phyloP scores from a whole-genome alignment of 2,797 vertebrate species.

The Mormyrus proboscirostris region DNA sequence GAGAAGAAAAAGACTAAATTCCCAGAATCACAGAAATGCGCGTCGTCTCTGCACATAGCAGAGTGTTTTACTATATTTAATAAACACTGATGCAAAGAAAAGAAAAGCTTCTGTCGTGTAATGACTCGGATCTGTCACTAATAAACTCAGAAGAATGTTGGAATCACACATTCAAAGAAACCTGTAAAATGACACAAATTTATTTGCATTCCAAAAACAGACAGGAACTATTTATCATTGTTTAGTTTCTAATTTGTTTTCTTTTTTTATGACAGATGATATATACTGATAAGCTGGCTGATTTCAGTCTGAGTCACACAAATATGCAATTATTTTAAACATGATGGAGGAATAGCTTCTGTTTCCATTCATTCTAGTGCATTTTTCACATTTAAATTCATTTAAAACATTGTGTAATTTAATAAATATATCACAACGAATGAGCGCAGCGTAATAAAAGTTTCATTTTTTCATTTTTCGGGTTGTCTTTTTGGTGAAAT shows the following conservation, averaged over 20 bases:
- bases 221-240: background rate
- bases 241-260: conserved; percentile 5
- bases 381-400: background rate
- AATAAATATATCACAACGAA: background rate
- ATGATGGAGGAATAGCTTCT: background rate
- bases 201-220: conserved; percentile 1
- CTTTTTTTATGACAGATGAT: background rate
- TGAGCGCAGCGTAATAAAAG: background rate
- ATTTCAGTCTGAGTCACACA: background rate
- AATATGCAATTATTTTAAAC: conserved; percentile 6
- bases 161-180: background rate
- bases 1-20: background rate
- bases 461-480: background rate
- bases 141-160: background rate
- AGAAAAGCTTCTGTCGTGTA: background rate
- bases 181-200: background rate
- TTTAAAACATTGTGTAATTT: background rate
- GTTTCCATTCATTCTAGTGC: background rate
- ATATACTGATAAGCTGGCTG: background rate
- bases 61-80: background rate
- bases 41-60: background rate
- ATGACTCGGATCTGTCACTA: background rate
- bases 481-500: background rate
- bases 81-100: conserved; percentile 2
- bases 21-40: background rate